Evolutionary conservation across 2,797 vertebrate genomes (phyloP).

Genomic region (Sorex maritimensis): DNA sequence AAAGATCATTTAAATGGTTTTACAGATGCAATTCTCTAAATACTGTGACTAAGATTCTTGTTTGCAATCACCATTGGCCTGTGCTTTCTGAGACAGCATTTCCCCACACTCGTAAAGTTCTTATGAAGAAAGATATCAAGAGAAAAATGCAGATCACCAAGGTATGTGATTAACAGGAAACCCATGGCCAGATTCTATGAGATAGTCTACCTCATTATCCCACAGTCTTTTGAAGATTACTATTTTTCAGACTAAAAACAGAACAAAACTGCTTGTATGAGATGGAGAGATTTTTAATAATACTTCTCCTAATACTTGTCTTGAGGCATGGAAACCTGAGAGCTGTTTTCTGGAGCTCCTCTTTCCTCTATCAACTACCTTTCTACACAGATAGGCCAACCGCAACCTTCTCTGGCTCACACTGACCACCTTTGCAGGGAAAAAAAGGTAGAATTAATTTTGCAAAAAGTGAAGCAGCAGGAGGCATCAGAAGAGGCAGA

Average conservation of each 20-base stretch:
- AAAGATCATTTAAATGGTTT: slow-evolving; percentile 21
- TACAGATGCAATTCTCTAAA: neutral
- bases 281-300: no score
- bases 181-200: neutral
- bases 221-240: neutral
- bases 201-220: neutral
- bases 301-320: no score
- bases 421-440: no score
- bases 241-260: neutral
- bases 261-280: neutral
- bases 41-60: neutral
- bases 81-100: neutral
- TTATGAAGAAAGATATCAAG: neutral
- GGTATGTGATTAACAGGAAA: neutral
- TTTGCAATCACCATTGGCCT: neutral
- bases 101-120: neutral
- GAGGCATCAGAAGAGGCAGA: no score
- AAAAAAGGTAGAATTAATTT: no score
- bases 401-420: no score
- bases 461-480: no score
- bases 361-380: no score
- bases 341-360: no score
- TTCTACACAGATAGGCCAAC: no score
- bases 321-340: no score
- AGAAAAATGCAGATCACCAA: neutral